phyloP scores from a whole-genome alignment of 2,888 invertebrate species.

The Pyrochroa serraticornis region DNA sequence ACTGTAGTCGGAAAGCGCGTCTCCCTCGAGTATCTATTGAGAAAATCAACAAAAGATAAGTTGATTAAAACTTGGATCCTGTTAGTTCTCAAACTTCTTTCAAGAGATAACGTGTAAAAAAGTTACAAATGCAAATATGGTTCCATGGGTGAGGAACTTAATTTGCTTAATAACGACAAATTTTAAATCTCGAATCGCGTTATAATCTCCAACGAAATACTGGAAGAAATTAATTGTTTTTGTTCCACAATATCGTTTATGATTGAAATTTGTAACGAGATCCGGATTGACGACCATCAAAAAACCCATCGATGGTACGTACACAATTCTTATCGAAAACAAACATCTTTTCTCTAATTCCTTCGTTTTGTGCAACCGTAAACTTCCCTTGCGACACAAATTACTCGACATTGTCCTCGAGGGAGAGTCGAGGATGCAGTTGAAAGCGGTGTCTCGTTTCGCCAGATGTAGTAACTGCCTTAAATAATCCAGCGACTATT shows the following conservation, averaged over 20 bases:
- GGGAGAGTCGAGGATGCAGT: constrained; percentile 35
- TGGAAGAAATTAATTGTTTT: constrained; percentile 1
- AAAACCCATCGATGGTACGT: constrained; percentile 18
- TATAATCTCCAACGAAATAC: background rate
- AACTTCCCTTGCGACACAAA: constrained; percentile 44
- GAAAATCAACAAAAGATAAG: no score
- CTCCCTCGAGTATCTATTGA: no score
- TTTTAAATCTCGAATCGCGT: background rate
- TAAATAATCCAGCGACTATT: constrained; percentile 43
- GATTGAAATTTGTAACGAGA: constrained; percentile 18
- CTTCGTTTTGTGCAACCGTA: constrained; percentile 47
- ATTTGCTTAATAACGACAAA: no score
- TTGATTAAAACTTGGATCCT: no score
- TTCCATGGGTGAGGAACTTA: no score
- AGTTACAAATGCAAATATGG: no score
- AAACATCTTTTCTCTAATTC: constrained; percentile 47
- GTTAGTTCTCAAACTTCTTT: no score
- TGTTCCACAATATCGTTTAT: background rate
- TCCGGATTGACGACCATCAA: constrained; percentile 10
- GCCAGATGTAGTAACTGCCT: constrained; percentile 51
- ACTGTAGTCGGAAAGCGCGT: no score
- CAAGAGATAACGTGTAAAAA: no score
- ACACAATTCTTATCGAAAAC: constrained; percentile 43
- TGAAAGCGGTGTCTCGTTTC: constrained; percentile 47
- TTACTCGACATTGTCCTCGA: constrained; percentile 43